Base-by-base conservation (phyloP, 2,888 invertebrate species). In the Ethmia dodecea region DNA sequence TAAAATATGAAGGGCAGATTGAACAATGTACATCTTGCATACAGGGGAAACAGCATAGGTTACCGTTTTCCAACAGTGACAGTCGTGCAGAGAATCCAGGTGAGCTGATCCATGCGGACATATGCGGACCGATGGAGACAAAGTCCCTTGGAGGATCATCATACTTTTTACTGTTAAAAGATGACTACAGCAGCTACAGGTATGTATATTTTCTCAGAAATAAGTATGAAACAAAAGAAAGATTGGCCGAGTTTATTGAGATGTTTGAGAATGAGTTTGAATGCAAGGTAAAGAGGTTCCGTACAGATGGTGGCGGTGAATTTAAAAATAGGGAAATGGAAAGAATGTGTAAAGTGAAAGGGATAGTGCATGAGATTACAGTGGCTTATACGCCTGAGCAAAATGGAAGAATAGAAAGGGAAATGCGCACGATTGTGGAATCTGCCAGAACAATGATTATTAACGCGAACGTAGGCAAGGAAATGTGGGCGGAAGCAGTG, bases 401-500 rank as follows among this genome's bases (percentile, higher is more conserved):
- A 25, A 44, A 44, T 26, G 42, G 41, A 6, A 28, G 29, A 27
- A 22, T 29, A n/a, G 44, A 44, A 25, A 25, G 37, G 2, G 39
- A 39, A 11, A 40, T 35, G 32, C 15, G 40, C 9, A 43, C 37
- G 8, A 9, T 42, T 14, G 32, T 36, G 8, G 44, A 44, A 24
- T 15, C 38, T 13, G 44, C 44, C 3, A 37, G 40, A 10, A 33
- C 33, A 9, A 31, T 37, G 28, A 9, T 40, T 8, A 43, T 43
- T 15, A 12, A 25, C 5, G 14, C 22, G 5, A 32, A 36, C 2
- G 18, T 64, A n/a, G 28, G 38, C 16, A 33, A 46, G 15, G 45
- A 47, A n/a, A 43, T 57, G 8, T 65, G 61, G 64, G 62, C 59
- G 0, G 63, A 66, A 35, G 64, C 61, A 3, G 46, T 60, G 1